Evolutionary conservation across 2,888 invertebrate genomes (phyloP).

Genomic region (Empis stercorea): DNA sequence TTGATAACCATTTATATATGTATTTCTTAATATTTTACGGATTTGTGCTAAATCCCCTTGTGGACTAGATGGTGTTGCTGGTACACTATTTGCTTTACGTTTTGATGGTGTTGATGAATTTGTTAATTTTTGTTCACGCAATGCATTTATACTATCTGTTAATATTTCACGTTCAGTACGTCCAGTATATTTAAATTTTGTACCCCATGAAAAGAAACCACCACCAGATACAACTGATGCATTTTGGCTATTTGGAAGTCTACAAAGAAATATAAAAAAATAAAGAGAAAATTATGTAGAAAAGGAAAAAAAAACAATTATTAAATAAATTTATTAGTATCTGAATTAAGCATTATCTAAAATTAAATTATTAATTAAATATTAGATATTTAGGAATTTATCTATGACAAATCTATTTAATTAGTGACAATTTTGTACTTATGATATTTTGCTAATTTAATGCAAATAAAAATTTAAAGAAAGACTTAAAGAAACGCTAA

Average conservation of each 20-base stretch:
- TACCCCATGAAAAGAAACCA: constrained; percentile 86
- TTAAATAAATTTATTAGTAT: too few relatives aligned
- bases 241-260: constrained; percentile 74
- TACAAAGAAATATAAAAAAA: constrained; percentile 31
- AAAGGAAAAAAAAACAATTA: background rate
- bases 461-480: too few relatives aligned
- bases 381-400: too few relatives aligned
- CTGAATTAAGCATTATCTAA: too few relatives aligned
- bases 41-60: constrained; percentile 42
- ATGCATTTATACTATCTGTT: constrained; percentile 60
- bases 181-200: constrained; percentile 86
- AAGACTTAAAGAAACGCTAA: too few relatives aligned
- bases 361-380: too few relatives aligned
- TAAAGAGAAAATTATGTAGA: too few relatives aligned
- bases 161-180: constrained; percentile 85
- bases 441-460: too few relatives aligned
- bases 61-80: constrained; percentile 76
- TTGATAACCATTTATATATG: constrained; percentile 19
- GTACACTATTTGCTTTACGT: constrained; percentile 75
- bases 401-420: too few relatives aligned
- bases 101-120: constrained; percentile 43
- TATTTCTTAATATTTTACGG: constrained; percentile 32
- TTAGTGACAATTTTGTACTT: too few relatives aligned
- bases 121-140: constrained; percentile 47
- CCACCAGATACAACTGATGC: constrained; percentile 82